Conservation (phyloP, 1,140 invertebrate genomes). For the Nomia melanderi region DNA sequence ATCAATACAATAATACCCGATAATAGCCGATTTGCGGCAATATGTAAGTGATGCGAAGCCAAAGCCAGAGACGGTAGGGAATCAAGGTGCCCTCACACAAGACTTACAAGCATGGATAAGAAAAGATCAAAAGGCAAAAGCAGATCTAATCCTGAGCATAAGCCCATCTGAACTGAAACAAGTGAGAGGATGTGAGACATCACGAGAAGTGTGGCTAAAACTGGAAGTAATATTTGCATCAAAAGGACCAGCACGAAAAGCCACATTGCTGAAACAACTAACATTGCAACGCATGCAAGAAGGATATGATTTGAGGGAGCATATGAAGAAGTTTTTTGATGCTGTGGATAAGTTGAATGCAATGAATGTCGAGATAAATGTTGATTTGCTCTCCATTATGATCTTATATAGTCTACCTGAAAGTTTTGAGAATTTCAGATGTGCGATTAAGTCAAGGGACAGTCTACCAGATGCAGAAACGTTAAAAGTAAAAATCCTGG, state of each 20-base stretch:
- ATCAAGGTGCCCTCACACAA: neutral
- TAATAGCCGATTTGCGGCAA: constrained; percentile 4
- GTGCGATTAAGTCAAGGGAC: neutral
- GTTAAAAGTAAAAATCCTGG: neutral
- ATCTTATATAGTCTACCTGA: neutral
- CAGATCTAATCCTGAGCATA: constrained; percentile 14
- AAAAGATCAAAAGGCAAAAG: constrained; percentile 19
- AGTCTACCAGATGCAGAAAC: neutral
- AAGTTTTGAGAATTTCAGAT: constrained; percentile 5
- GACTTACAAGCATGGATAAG: neutral
- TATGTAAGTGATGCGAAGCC: neutral
- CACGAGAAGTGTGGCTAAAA: neutral
- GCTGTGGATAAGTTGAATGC: neutral
- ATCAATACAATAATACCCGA: neutral
- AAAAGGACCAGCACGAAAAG: constrained; percentile 38
- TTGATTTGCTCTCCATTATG: constrained; percentile 58
- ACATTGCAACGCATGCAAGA: neutral
- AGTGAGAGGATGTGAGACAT: constrained; percentile 7
- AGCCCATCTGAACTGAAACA: constrained; percentile 1
- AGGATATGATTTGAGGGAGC: constrained; percentile 1
- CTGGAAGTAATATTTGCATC: constrained; percentile 36
- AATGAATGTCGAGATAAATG: neutral
- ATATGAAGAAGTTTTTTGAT: constrained; percentile 19
- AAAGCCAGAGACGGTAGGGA: neutral
- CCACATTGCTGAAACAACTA: constrained; percentile 29